Conservation (phyloP, 2,797 vertebrate species). For the Tadarida brasiliensis region DNA sequence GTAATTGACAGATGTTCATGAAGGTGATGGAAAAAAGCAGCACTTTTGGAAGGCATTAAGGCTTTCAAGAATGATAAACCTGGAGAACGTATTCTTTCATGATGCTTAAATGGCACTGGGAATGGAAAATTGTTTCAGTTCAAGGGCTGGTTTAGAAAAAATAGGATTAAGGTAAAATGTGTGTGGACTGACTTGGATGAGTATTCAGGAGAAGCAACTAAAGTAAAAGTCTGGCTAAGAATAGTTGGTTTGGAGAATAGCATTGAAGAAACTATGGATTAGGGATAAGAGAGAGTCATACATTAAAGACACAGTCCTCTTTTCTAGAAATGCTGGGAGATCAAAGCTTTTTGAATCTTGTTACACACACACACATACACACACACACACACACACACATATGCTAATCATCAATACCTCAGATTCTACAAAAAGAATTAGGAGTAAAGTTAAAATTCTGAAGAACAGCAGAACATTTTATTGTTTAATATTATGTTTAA, state of each 20-base stretch:
- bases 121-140: background rate
- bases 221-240: background rate
- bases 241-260: constrained; percentile 24
- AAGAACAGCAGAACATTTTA: background rate
- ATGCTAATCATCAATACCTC: background rate
- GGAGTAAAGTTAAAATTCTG: constrained; percentile 48
- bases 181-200: background rate
- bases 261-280: background rate
- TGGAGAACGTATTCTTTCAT: background rate
- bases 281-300: background rate
- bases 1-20: background rate
- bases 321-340: background rate
- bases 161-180: background rate
- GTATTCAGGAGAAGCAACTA: background rate
- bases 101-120: background rate
- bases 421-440: background rate
- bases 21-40: background rate
- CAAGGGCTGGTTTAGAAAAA: constrained; percentile 27
- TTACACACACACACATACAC: background rate
- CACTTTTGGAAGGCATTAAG: background rate
- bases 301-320: background rate
- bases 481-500: constrained; percentile 45
- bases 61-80: background rate
- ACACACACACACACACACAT: background rate
- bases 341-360: background rate